Percentiles rank a stretch among this genome's conserved stretches.
These are phyloP conservation scores for Champsocephalus gunnari DNA, from an alignment of 2,797 vertebrate genomes.

Conservation along the genomic window DNA sequence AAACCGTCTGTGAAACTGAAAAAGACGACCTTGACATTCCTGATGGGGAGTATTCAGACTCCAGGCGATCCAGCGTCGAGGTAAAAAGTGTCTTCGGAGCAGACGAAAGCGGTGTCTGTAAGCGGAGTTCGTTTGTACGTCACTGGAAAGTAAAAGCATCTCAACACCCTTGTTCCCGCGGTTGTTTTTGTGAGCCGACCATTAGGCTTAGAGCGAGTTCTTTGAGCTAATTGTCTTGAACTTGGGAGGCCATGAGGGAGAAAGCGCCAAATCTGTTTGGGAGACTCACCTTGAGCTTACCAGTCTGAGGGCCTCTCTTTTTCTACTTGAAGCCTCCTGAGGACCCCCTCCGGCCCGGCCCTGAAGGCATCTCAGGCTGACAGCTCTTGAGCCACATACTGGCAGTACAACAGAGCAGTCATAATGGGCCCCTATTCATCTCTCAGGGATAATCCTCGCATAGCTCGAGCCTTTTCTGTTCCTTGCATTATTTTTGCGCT, in stretches of 20 bases:
- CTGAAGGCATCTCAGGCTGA: constrained; percentile 76
- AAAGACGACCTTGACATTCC: constrained; percentile 67
- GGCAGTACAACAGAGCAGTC: constrained; percentile 69
- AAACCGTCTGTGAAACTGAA: constrained; percentile 27
- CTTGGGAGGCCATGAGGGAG: constrained; percentile 37
- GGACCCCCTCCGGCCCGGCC: constrained; percentile 52
- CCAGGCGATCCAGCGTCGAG: neutral
- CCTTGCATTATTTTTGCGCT: constrained; percentile 56
- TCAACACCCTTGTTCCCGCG: constrained; percentile 6
- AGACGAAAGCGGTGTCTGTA: constrained; percentile 3
- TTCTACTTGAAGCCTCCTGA: constrained; percentile 16
- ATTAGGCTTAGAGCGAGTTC: constrained; percentile 18
- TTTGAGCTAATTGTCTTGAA: constrained; percentile 59
- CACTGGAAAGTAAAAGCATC: constrained; percentile 1
- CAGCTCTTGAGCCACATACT: constrained; percentile 71
- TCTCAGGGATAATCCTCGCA: constrained; percentile 79
- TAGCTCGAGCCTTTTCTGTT: constrained; percentile 72
- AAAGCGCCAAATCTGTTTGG: constrained; percentile 23
- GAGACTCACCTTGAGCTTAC: constrained; percentile 43
- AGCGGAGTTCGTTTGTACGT: neutral
- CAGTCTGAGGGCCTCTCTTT: constrained; percentile 38
- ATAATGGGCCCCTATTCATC: constrained; percentile 80
- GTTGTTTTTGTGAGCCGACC: constrained; percentile 21
- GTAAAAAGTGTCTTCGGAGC: constrained; percentile 34
- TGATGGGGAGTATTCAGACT: constrained; percentile 42